phyloP scores from a whole-genome alignment of 1,140 invertebrate species.

The Scylla paramamosain region DNA sequence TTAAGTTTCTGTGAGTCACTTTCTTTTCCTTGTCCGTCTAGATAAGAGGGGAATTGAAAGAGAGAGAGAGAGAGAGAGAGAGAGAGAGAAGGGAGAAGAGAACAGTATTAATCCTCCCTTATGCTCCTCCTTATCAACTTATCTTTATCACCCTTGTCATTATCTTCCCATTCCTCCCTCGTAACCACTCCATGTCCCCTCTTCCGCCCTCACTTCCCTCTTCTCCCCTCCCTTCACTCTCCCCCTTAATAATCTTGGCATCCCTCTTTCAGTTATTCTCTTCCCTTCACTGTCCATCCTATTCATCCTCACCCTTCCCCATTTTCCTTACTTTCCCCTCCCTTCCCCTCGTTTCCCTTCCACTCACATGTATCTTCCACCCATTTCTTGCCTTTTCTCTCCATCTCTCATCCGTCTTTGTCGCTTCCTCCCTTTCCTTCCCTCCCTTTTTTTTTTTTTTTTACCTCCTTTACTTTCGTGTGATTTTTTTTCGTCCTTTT shows the following conservation, averaged over 20 bases:
- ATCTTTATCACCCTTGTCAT: not conserved
- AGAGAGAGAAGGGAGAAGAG: too few relatives aligned
- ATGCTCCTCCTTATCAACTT: not conserved
- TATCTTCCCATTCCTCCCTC: not conserved
- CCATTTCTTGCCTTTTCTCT: not conserved
- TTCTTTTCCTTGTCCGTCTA: too few relatives aligned
- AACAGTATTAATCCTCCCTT: too few relatives aligned
- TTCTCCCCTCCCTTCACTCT: not conserved
- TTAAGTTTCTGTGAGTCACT: too few relatives aligned
- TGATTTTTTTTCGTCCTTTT: too few relatives aligned
- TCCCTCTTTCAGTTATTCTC: too few relatives aligned
- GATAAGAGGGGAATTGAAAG: too few relatives aligned
- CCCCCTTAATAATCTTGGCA: too few relatives aligned
- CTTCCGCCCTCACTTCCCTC: not conserved
- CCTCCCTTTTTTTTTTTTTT: too few relatives aligned
- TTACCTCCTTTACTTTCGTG: not conserved
- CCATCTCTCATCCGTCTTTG: not conserved
- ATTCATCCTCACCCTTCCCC: not conserved
- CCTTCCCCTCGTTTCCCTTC: not conserved
- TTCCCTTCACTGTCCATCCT: not conserved
- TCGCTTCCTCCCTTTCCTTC: not conserved
- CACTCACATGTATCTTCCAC: not conserved
- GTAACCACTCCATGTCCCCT: not conserved
- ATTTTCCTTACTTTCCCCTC: not conserved
- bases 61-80: too few relatives aligned